Percentiles rank a stretch among this genome's conserved stretches.
Conservation (phyloP, 2,113 vertebrate genomes). For the Nesogale talazaci region DNA sequence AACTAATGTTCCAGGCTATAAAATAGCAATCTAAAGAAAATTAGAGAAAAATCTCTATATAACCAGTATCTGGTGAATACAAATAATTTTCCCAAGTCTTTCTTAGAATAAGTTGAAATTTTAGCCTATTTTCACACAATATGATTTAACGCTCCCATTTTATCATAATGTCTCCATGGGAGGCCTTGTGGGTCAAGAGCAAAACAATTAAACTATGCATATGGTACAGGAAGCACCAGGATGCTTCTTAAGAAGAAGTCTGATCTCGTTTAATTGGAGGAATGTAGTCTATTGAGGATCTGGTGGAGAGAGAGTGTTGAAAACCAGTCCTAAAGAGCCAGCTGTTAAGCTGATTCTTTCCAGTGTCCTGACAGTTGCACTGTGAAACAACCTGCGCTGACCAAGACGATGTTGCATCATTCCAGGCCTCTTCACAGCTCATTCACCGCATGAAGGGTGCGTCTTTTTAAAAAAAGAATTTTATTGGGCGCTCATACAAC, state of each 20-base stretch:
- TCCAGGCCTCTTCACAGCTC: conserved; percentile 56
- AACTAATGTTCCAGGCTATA: neutral
- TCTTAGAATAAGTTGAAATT: conserved; percentile 16
- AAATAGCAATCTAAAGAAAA: neutral
- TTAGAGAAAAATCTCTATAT: neutral
- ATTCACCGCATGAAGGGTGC: conserved; percentile 61
- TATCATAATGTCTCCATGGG: conserved; percentile 27
- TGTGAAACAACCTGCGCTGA: conserved; percentile 21
- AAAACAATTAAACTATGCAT: neutral
- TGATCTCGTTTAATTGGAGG: conserved; percentile 55
- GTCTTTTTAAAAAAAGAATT: too few relatives aligned
- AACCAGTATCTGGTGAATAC: neutral
- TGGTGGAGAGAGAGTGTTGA: conserved; percentile 56
- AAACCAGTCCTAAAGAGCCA: conserved; percentile 64
- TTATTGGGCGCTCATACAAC: too few relatives aligned
- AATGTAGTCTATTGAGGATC: conserved; percentile 52
- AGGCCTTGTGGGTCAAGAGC: conserved; percentile 23
- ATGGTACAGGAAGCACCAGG: neutral
- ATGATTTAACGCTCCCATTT: conserved; percentile 54
- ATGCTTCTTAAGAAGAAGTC: conserved; percentile 46
- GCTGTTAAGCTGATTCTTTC: conserved; percentile 55
- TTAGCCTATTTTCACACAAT: conserved; percentile 48
- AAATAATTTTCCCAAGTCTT: neutral
- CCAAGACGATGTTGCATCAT: conserved; percentile 45
- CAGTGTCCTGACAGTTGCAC: conserved; percentile 60